Percentiles rank a stretch among this genome's conserved stretches.
Conservation (phyloP, 2,888 invertebrate species). For the Drosophila hawaiiensis region DNA sequence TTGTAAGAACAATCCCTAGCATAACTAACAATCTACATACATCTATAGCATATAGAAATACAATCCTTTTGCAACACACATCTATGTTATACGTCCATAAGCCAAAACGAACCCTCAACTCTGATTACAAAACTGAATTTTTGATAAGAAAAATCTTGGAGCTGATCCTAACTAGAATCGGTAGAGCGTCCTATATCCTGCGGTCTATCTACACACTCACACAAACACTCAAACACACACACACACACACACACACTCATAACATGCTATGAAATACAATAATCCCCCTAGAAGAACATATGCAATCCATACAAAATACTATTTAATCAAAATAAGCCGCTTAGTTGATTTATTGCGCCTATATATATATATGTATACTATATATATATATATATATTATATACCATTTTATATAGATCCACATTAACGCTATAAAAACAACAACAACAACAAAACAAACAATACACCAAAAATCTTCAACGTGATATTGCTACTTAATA, state of each 20-base stretch:
- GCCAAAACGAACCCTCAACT: slow-evolving; percentile 29
- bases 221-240: slow-evolving; percentile 4
- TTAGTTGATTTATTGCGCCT: slow-evolving; percentile 63
- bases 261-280: slow-evolving; percentile 22
- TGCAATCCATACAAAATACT: slow-evolving; percentile 51
- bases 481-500: slow-evolving; percentile 73
- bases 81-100: slow-evolving; percentile 49
- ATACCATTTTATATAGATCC: slow-evolving; percentile 39
- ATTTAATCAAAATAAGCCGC: slow-evolving; percentile 53
- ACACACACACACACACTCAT: not conserved
- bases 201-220: slow-evolving; percentile 6
- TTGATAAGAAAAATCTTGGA: not conserved
- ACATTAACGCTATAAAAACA: slow-evolving; percentile 51
- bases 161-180: slow-evolving; percentile 15
- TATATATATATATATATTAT: slow-evolving; percentile 11
- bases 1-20: slow-evolving; percentile 51
- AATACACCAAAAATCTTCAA: slow-evolving; percentile 64
- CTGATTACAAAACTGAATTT: slow-evolving; percentile 4
- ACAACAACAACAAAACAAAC: slow-evolving; percentile 26
- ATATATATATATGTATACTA: slow-evolving; percentile 14
- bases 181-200: slow-evolving; percentile 19
- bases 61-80: slow-evolving; percentile 22
- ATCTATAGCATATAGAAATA: slow-evolving; percentile 17
- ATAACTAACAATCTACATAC: slow-evolving; percentile 17
- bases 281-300: slow-evolving; percentile 37